Percentiles rank a stretch among this genome's conserved stretches.
These are phyloP conservation scores for Tragelaphus imberbis DNA, from an alignment of 2,113 vertebrate genomes.

Conservation along the genomic window DNA sequence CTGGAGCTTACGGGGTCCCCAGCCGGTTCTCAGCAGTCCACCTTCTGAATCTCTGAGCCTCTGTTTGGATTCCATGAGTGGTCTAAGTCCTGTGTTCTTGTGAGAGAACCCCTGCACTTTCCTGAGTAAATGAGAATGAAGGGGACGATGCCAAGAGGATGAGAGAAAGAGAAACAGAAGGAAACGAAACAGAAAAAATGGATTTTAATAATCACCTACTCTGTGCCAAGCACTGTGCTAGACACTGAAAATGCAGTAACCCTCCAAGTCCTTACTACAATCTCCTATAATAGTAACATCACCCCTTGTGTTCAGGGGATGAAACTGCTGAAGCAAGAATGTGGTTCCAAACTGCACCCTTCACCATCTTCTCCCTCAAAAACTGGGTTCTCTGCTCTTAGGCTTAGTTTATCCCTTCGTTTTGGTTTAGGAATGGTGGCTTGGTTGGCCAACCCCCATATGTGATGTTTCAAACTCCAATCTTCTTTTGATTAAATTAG, in stretches of 20 bases:
- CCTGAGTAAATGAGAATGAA: neutral
- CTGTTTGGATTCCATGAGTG: neutral
- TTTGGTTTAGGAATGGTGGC: neutral
- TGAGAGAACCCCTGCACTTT: neutral
- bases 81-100: neutral
- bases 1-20: neutral
- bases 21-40: neutral
- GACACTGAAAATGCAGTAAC: neutral
- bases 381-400: neutral
- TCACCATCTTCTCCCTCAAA: neutral
- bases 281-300: neutral
- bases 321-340: neutral
- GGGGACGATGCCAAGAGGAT: neutral
- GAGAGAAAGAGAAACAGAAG: neutral
- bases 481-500: neutral
- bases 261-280: neutral
- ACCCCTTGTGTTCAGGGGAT: neutral
- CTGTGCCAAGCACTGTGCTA: neutral
- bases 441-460: too few species aligned
- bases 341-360: neutral
- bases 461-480: neutral
- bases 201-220: neutral
- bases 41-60: neutral
- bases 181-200: neutral
- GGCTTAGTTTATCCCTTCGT: neutral